Evolutionary conservation across 2,113 vertebrate species (phyloP).

Genomic region (Trematomus loennbergii): DNA sequence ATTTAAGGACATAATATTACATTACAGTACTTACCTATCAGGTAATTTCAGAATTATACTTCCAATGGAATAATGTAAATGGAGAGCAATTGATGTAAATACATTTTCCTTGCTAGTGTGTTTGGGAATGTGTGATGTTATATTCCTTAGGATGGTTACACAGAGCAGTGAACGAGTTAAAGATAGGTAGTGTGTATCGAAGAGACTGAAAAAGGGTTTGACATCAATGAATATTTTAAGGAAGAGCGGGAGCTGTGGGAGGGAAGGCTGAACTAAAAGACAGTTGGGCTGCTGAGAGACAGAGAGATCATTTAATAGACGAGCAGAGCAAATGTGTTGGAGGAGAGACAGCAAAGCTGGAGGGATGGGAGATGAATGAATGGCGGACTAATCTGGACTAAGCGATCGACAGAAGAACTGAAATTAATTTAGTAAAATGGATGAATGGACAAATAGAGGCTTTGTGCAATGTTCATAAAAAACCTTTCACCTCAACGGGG

Average conservation of each 20-base stretch:
- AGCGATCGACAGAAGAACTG: constrained; percentile 48
- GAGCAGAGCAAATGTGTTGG: constrained; percentile 65
- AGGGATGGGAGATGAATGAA: constrained; percentile 71
- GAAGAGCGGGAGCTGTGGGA: constrained; percentile 60
- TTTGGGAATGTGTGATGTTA: constrained; percentile 1
- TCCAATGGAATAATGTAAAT: neutral
- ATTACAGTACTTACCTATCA: neutral
- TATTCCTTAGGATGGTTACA: constrained; percentile 1
- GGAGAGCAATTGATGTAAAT: constrained; percentile 24
- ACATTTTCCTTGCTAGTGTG: neutral
- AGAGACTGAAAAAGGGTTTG: constrained; percentile 71
- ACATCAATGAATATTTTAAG: constrained; percentile 79
- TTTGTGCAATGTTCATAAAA: constrained; percentile 34
- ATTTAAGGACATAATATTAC: neutral
- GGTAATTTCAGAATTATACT: neutral
- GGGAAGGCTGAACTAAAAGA: constrained; percentile 54
- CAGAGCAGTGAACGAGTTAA: constrained; percentile 49
- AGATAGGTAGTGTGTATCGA: constrained; percentile 51
- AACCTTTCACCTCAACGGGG: constrained; percentile 18
- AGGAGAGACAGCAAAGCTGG: constrained; percentile 66
- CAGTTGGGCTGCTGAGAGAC: constrained; percentile 70
- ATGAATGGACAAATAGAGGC: constrained; percentile 57
- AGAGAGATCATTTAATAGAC: constrained; percentile 74
- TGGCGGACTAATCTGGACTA: constrained; percentile 59
- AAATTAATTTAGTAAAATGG: constrained; percentile 68